phyloP scores from a whole-genome alignment of 2,888 invertebrate genomes.

The Gastracanthus pulcherrimus region DNA sequence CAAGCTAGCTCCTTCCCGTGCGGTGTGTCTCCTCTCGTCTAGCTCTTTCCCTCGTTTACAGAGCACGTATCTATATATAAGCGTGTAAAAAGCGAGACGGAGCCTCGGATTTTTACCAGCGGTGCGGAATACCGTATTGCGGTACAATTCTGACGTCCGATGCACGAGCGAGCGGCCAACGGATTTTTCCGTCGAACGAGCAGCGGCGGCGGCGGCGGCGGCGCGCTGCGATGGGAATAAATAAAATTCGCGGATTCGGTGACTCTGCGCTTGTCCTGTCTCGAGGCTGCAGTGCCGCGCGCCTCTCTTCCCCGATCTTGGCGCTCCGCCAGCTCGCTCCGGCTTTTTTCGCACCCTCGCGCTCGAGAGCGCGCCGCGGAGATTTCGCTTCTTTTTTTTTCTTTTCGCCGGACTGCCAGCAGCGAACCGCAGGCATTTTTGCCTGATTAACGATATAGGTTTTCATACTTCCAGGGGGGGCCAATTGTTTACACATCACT shows the following conservation, averaged over 20 bases:
- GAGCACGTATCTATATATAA: not conserved
- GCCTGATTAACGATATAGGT: slow-evolving; percentile 73
- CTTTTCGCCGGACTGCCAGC: slow-evolving; percentile 60
- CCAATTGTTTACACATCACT: no score
- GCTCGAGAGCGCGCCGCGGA: no score
- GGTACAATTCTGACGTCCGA: slow-evolving; percentile 46
- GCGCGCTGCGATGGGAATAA: slow-evolving; percentile 62
- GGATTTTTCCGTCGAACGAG: slow-evolving; percentile 57
- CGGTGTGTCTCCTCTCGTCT: not conserved
- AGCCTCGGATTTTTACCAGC: slow-evolving; percentile 28
- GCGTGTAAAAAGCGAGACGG: not conserved
- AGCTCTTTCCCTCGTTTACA: not conserved
- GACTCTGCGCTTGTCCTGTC: slow-evolving; percentile 57
- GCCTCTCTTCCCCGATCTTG: slow-evolving; percentile 60
- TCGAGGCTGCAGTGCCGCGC: no score
- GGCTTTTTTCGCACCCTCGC: slow-evolving; percentile 53
- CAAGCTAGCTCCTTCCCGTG: not conserved
- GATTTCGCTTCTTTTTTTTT: no score
- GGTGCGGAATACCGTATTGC: slow-evolving; percentile 33
- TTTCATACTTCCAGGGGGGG: slow-evolving; percentile 71
- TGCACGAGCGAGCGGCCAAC: slow-evolving; percentile 37
- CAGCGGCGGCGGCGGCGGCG: slow-evolving; percentile 45
- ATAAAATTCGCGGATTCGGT: slow-evolving; percentile 69
- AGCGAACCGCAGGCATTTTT: slow-evolving; percentile 71
- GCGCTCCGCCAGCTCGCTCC: slow-evolving; percentile 69